Evolutionary conservation across 2,888 invertebrate species (phyloP).

Genomic region (Aplocera efformata): DNA sequence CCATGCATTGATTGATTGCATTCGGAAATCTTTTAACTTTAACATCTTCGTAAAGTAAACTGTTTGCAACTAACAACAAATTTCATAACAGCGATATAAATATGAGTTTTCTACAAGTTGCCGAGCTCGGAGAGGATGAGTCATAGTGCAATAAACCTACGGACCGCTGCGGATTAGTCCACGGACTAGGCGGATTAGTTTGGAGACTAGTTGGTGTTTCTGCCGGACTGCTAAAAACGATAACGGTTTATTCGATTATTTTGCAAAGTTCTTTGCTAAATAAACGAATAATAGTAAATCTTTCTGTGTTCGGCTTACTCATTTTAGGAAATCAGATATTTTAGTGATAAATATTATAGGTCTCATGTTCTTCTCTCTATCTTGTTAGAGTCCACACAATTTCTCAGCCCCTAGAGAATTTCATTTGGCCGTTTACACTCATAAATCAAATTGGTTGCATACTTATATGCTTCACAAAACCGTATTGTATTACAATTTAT

Average conservation of each 20-base stretch:
- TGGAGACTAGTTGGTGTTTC: slow-evolving; percentile 13
- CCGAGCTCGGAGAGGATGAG: slow-evolving; percentile 39
- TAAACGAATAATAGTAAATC: no score
- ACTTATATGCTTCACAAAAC: slow-evolving; percentile 1
- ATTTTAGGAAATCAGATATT: no score
- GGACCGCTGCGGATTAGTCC: slow-evolving; percentile 40
- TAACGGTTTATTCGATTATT: slow-evolving; percentile 15
- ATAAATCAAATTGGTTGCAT: slow-evolving; percentile 5
- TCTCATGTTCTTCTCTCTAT: no score
- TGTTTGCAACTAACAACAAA: slow-evolving; percentile 13
- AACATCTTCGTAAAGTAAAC: slow-evolving; percentile 10
- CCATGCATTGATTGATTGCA: slow-evolving; percentile 11
- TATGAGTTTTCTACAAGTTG: slow-evolving; percentile 20
- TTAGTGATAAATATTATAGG: no score
- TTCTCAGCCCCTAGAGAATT: slow-evolving; percentile 3
- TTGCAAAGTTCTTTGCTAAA: slow-evolving; percentile 3
- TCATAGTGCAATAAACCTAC: slow-evolving; percentile 60
- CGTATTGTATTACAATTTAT: slow-evolving; percentile 7
- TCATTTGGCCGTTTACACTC: slow-evolving; percentile 3
- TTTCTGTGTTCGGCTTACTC: no score
- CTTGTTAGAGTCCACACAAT: background rate
- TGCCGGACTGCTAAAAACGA: slow-evolving; percentile 18
- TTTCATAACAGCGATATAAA: slow-evolving; percentile 13
- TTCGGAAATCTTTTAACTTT: slow-evolving; percentile 6
- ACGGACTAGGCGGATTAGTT: slow-evolving; percentile 29